These are phyloP conservation scores for Asobara japonica DNA, from an alignment of 1,140 invertebrate genomes.

Conservation along the genomic window DNA sequence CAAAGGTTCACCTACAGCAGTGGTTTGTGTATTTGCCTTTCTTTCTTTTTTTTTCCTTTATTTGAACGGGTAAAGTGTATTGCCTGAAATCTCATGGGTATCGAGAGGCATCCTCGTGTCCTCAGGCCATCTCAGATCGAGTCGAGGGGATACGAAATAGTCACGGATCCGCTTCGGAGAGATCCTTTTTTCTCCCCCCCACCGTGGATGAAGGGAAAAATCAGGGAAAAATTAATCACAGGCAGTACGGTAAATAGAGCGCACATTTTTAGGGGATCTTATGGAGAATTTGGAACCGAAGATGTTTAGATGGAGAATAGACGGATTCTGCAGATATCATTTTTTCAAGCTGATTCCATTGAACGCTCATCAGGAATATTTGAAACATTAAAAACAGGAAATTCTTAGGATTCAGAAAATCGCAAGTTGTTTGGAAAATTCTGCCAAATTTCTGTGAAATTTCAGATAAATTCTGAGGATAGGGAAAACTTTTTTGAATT, in stretches of 20 bases:
- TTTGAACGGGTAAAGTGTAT: slow-evolving; percentile 48
- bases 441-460: too few relatives aligned
- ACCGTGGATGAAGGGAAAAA: not conserved
- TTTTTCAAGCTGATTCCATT: too few relatives aligned
- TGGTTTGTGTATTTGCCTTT: slow-evolving; percentile 27
- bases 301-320: not conserved
- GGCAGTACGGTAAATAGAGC: not conserved
- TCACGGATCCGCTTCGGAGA: slow-evolving; percentile 45
- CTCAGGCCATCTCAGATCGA: slow-evolving; percentile 24
- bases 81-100: slow-evolving; percentile 45
- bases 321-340: too few relatives aligned
- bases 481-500: too few relatives aligned
- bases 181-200: not conserved
- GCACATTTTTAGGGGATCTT: not conserved
- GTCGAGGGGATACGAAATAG: slow-evolving; percentile 38
- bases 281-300: too few relatives aligned
- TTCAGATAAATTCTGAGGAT: too few relatives aligned
- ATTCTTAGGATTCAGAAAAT: too few relatives aligned
- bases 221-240: not conserved
- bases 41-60: slow-evolving; percentile 16
- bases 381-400: too few relatives aligned
- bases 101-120: slow-evolving; percentile 37
- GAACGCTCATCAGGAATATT: too few relatives aligned
- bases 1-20: not conserved
- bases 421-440: too few relatives aligned